Evolutionary conservation across 2,888 invertebrate genomes (phyloP).

Genomic region (Drosophila diplacantha): DNA sequence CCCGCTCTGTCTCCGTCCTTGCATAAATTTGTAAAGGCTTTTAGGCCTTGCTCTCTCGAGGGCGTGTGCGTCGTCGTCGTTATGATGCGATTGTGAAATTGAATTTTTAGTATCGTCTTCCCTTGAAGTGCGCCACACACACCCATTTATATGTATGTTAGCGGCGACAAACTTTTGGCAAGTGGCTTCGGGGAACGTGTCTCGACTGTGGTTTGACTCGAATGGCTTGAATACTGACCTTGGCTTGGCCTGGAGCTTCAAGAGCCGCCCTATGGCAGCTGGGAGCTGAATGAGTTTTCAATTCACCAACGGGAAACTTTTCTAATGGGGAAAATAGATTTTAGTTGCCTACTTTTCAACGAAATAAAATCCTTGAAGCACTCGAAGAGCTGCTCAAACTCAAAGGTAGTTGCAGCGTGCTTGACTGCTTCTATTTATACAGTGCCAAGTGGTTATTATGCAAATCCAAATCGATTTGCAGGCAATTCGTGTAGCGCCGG

Average conservation of each 20-base stretch:
- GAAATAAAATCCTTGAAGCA: slow-evolving; percentile 14
- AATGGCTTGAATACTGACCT: slow-evolving; percentile 22
- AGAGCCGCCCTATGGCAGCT: neutral
- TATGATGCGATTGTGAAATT: slow-evolving; percentile 37
- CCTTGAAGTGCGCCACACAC: slow-evolving; percentile 9
- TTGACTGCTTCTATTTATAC: slow-evolving; percentile 20
- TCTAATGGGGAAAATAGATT: slow-evolving; percentile 15
- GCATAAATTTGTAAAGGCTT: slow-evolving; percentile 41
- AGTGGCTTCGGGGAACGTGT: slow-evolving; percentile 26
- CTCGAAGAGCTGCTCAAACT: slow-evolving; percentile 8
- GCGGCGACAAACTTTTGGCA: slow-evolving; percentile 34
- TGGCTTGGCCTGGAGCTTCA: slow-evolving; percentile 13
- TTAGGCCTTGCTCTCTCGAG: slow-evolving; percentile 20
- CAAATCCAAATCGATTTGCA: slow-evolving; percentile 41
- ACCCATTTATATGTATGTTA: slow-evolving; percentile 4
- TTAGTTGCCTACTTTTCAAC: slow-evolving; percentile 22
- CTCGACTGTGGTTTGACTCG: slow-evolving; percentile 31
- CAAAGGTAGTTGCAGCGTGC: slow-evolving; percentile 12
- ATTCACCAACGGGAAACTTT: slow-evolving; percentile 11
- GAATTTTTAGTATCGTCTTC: slow-evolving; percentile 39
- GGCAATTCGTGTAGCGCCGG: slow-evolving; percentile 27
- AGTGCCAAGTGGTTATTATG: slow-evolving; percentile 35
- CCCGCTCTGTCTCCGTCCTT: slow-evolving; percentile 5
- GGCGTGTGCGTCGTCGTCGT: slow-evolving; percentile 20
- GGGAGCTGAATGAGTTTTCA: slow-evolving; percentile 15